A percentile compares a stretch with the other conserved stretches of the same genome.
phyloP scores from a whole-genome alignment of 2,113 vertebrate species.

The Oxygymnocypris stewartii region DNA sequence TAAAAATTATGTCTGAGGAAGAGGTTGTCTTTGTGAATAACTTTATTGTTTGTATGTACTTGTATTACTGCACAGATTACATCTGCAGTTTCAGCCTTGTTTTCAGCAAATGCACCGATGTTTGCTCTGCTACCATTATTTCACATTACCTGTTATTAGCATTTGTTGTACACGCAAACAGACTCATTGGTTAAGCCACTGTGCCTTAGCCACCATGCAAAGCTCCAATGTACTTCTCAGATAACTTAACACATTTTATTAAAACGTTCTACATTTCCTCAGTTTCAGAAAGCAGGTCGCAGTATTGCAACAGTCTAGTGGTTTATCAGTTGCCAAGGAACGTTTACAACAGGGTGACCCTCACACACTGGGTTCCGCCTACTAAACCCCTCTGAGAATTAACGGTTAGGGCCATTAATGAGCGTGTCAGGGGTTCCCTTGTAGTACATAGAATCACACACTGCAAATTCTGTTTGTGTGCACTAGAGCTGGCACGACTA shows the following conservation, averaged over 20 bases:
- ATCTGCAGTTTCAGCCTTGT: background rate
- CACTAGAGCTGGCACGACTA: background rate
- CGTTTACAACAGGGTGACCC: slow-evolving; percentile 22
- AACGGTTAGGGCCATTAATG: background rate
- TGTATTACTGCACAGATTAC: background rate
- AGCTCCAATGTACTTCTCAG: background rate
- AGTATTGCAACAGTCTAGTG: slow-evolving; percentile 26
- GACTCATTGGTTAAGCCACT: background rate
- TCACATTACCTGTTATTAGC: background rate
- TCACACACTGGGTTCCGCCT: slow-evolving; percentile 12
- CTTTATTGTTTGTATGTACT: background rate
- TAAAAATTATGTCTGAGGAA: no score
- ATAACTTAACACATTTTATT: background rate
- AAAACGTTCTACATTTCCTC: background rate
- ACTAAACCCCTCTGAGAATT: background rate
- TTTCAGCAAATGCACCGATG: background rate
- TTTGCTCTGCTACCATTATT: background rate
- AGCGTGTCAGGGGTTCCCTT: background rate
- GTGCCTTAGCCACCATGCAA: background rate
- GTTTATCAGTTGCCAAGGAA: slow-evolving; percentile 37
- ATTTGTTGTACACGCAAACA: background rate
- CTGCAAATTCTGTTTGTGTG: background rate
- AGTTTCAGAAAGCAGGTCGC: background rate
- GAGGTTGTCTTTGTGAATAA: background rate
- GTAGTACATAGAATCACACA: background rate